These are phyloP conservation scores for Polydrusus pterygomalis DNA, from an alignment of 2,888 invertebrate genomes.

Conservation along the genomic window DNA sequence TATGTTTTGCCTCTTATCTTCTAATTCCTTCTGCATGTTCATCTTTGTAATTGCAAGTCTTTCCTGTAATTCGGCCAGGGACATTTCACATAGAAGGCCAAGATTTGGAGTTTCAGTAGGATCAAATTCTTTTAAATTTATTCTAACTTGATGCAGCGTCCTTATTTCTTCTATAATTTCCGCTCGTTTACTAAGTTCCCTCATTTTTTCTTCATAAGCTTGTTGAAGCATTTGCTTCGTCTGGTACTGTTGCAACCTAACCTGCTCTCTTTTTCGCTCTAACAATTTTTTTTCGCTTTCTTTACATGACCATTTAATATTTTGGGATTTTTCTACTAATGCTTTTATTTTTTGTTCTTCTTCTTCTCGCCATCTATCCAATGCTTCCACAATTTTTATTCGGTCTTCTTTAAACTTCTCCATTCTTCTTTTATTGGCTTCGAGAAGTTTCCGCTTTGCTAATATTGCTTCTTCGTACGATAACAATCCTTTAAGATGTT, in stretches of 20 bases:
- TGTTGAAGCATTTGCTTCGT: conserved; percentile 68
- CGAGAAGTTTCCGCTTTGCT: conserved; percentile 73
- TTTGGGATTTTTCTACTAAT: conserved; percentile 72
- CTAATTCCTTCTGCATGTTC: conserved; percentile 74
- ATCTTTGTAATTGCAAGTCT: conserved; percentile 74
- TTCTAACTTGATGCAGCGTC: conserved; percentile 67
- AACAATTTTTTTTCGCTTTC: conserved; percentile 74
- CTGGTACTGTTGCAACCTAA: conserved; percentile 73
- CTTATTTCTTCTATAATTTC: conserved; percentile 71
- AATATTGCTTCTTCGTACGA: conserved; percentile 77
- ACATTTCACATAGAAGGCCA: conserved; percentile 80
- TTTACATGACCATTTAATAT: conserved; percentile 72
- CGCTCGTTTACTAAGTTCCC: conserved; percentile 68
- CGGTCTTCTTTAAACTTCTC: conserved; percentile 74
- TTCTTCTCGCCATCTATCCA: conserved; percentile 73
- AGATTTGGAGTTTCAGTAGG: conserved; percentile 76
- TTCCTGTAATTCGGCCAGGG: conserved; percentile 78
- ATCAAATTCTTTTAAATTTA: conserved; percentile 73
- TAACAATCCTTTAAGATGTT: conserved; percentile 76
- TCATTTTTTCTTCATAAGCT: conserved; percentile 65
- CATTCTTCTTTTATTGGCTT: conserved; percentile 74
- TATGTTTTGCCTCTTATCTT: conserved; percentile 73
- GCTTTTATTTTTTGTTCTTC: conserved; percentile 74
- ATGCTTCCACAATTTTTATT: conserved; percentile 72
- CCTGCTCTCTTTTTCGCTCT: conserved; percentile 74